A percentile compares a stretch with the other conserved stretches of the same genome.
phyloP scores from a whole-genome alignment of 2,888 invertebrate species.

The Galeruca laticollis region DNA sequence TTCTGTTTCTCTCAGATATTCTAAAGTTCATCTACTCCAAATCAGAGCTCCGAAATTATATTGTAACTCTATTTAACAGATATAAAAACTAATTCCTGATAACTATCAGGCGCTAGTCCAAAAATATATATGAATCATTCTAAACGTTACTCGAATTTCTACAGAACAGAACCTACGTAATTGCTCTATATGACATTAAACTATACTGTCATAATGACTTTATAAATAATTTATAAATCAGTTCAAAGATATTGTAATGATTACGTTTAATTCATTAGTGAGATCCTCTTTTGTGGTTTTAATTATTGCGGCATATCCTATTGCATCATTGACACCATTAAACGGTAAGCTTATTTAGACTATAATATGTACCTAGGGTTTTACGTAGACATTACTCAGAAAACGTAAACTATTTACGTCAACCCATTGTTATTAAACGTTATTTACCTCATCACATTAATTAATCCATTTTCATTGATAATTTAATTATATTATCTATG shows the following conservation, averaged over 20 bases:
- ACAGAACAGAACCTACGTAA: not conserved
- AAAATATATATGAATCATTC: too few relatives aligned
- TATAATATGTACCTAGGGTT: not conserved
- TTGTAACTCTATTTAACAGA: too few relatives aligned
- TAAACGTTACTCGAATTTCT: too few relatives aligned
- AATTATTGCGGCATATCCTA: slow-evolving; percentile 18
- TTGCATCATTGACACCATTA: slow-evolving; percentile 25
- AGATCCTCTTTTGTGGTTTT: slow-evolving; percentile 15
- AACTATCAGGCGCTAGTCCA: too few relatives aligned
- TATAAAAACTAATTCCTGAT: too few relatives aligned
- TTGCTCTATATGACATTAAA: not conserved
- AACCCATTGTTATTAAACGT: not conserved
- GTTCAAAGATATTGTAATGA: slow-evolving; percentile 20
- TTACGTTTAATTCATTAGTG: slow-evolving; percentile 5
- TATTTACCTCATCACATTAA: not conserved
- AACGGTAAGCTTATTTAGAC: slow-evolving; percentile 22
- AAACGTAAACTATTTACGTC: slow-evolving; percentile 4
- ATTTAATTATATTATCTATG: not conserved
- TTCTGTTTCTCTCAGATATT: too few relatives aligned
- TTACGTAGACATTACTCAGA: slow-evolving; percentile 7
- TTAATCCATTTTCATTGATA: not conserved
- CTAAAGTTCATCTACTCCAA: too few relatives aligned
- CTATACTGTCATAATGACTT: slow-evolving; percentile 18
- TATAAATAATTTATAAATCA: slow-evolving; percentile 6
- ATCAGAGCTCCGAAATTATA: too few relatives aligned